Evolutionary conservation across 2,113 vertebrate genomes (phyloP).

Genomic region (Rhegmatorhina hoffmannsi): DNA sequence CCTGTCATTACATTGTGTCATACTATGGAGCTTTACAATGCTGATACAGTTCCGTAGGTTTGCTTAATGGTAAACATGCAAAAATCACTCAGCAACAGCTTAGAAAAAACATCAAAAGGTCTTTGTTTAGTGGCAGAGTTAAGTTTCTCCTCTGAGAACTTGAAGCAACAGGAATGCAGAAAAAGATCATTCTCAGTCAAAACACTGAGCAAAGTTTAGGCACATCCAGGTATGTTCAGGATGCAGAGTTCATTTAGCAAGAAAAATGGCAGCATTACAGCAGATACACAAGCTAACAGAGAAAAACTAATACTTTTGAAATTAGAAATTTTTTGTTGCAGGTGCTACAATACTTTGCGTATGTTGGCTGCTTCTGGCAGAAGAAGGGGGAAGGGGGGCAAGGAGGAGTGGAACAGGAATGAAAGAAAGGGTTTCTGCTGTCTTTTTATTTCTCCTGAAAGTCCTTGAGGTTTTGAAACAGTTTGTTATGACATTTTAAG

Average conservation of each 20-base stretch:
- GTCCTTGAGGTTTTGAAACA: background rate
- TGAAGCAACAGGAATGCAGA: slow-evolving; percentile 54
- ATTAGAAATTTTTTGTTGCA: background rate
- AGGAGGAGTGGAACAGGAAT: background rate
- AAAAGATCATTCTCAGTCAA: slow-evolving; percentile 36
- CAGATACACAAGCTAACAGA: background rate
- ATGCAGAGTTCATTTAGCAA: background rate
- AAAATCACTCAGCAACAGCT: slow-evolving; percentile 39
- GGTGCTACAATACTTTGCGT: background rate
- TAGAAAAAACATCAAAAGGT: slow-evolving; percentile 57
- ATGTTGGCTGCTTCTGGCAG: background rate
- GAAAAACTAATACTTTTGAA: background rate
- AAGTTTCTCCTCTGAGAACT: slow-evolving; percentile 65
- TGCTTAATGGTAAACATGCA: slow-evolving; percentile 7
- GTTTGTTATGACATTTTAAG: background rate
- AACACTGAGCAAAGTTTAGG: background rate
- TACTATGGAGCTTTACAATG: background rate
- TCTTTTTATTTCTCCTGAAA: background rate
- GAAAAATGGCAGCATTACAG: background rate
- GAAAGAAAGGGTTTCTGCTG: background rate
- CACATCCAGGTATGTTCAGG: background rate
- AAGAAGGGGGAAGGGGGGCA: background rate
- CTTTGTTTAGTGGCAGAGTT: slow-evolving; percentile 55
- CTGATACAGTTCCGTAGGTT: background rate
- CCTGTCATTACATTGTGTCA: background rate